Evolutionary conservation across 2,797 vertebrate genomes (phyloP).

Genomic region (Platyrinchus mystaceus): DNA sequence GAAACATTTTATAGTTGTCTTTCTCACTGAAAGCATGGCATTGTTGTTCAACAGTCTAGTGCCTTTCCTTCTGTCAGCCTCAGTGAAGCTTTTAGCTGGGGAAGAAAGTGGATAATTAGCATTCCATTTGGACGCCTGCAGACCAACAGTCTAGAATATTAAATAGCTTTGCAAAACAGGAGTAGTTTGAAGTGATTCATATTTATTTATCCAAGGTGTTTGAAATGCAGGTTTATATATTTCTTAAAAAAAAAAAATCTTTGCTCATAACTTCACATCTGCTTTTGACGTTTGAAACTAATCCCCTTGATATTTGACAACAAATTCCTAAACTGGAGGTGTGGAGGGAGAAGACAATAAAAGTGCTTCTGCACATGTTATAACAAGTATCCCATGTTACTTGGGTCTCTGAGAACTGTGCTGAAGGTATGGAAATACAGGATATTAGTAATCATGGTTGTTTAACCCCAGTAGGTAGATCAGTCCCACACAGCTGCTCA

Average conservation of each 20-base stretch:
- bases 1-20: conserved; percentile 84
- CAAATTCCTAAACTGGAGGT: conserved; percentile 28
- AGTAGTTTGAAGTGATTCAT: conserved; percentile 39
- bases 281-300: conserved; percentile 33
- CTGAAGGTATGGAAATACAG: conserved; percentile 15
- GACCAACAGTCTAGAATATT: conserved; percentile 59
- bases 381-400: conserved; percentile 50
- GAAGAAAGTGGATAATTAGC: conserved; percentile 59
- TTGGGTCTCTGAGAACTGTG: background rate
- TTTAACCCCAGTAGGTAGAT: background rate
- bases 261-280: background rate
- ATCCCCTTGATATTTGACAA: conserved; percentile 44
- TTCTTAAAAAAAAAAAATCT: background rate
- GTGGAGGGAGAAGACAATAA: background rate
- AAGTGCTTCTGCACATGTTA: conserved; percentile 62
- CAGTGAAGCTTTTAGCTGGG: conserved; percentile 26
- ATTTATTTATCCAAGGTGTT: conserved; percentile 15
- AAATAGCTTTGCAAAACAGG: conserved; percentile 32
- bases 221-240: conserved; percentile 18
- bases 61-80: conserved; percentile 76
- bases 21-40: conserved; percentile 68
- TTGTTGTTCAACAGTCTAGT: conserved; percentile 77
- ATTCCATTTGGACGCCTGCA: conserved; percentile 48
- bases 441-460: background rate
- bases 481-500: accelerated